Base-by-base conservation (phyloP, 2,888 invertebrate genomes). In the Marronus borbonicus region DNA sequence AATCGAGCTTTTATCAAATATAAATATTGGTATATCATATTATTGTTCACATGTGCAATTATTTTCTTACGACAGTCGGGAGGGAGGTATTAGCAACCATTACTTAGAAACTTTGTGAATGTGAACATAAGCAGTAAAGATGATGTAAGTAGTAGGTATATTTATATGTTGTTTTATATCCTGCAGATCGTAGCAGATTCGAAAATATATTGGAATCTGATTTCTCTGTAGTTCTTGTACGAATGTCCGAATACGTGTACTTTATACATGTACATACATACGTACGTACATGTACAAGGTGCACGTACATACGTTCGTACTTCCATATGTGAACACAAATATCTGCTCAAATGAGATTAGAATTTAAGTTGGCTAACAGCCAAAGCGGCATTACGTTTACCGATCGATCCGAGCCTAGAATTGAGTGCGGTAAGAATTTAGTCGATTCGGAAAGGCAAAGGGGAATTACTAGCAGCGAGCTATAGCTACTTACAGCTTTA, bases 351-450 rank as follows among this genome's bases (percentile, higher is more conserved):
- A 72, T 31, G 31, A 3, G 44, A 36, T 39, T 72, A 72, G 44
- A 72, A 58, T 58, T 72, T 58, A 36, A 20, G 20, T 20, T 58
- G 58, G 55, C 58, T 44, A 72, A 44, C 20, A 24, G 72, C 58
- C 58, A 72, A 68, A 24, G 39, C 39, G 39, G 58, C 17, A 72
- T 36, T 52, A 52, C 28, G 20, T 31, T 72, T 39, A 60, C 44
- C 58, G 58, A 72, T 72, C 36, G 58, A 58, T 39, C 39, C 44
- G 12, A 12, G 24, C 36, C n/a, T 70, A 52, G 52, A 55, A 55
- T 52, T 52, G 55, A 55, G 17, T 31, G 58, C 17, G 39, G 36
- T 60, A 58, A 58, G 58, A 72, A 72, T 60, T 72, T 28, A 52
- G 24, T 69, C 50, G n/a, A 24, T 50, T 52, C 52, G 28, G n/a